Conservation (phyloP, 2,888 invertebrate genomes). For the Caenorhabditis sp. region DNA sequence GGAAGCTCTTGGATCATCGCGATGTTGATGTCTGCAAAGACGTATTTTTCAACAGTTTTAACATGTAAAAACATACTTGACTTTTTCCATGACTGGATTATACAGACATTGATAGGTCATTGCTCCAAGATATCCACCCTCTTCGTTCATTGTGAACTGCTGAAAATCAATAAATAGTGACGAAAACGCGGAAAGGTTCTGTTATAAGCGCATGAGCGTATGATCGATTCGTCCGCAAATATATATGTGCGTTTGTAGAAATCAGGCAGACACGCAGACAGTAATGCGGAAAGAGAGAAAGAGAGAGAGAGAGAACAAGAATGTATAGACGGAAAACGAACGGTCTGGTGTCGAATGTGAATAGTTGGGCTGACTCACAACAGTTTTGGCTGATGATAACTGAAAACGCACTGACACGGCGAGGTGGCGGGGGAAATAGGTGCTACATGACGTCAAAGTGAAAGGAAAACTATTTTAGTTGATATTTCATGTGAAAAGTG, state of each 20-base stretch:
- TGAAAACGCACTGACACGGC: conserved; percentile 32
- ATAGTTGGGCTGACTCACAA: conserved; percentile 34
- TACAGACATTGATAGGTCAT: conserved; percentile 82
- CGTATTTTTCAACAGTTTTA: neutral
- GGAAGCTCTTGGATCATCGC: conserved; percentile 72
- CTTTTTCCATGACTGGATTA: conserved; percentile 77
- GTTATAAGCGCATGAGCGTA: conserved; percentile 11
- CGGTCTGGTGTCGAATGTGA: conserved; percentile 27
- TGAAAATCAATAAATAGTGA: conserved; percentile 29
- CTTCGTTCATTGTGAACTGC: conserved; percentile 75
- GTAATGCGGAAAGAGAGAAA: conserved; percentile 30
- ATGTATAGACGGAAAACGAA: conserved; percentile 31
- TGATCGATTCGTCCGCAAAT: conserved; percentile 42
- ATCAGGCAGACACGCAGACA: conserved; percentile 40
- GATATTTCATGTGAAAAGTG: neutral
- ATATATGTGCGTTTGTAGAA: conserved; percentile 36
- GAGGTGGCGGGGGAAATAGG: neutral
- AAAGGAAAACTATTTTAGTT: neutral
- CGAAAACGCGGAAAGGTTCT: conserved; percentile 18
- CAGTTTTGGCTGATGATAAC: conserved; percentile 38
- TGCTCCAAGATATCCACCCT: conserved; percentile 79
- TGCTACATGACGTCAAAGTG: conserved; percentile 14
- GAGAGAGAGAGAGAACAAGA: conserved; percentile 29
- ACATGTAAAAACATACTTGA: conserved; percentile 60
- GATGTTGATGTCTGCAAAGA: conserved; percentile 55